phyloP scores from a whole-genome alignment of 2,888 invertebrate species.

The Malthinus flaveolus region DNA sequence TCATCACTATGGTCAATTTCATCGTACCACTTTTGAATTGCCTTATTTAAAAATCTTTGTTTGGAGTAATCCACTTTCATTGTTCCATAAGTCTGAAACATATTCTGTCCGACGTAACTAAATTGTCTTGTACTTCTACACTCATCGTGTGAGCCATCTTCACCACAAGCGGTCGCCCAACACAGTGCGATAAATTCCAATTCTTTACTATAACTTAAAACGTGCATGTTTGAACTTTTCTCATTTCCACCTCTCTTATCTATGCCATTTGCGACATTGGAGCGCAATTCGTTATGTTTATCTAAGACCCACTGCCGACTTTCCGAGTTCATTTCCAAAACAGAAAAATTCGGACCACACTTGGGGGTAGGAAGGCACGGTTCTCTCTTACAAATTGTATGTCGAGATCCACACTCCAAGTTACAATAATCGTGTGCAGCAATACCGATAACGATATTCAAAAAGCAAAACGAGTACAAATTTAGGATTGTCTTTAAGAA shows the following conservation, averaged over 20 bases:
- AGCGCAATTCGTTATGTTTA: background rate
- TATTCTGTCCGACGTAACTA: background rate
- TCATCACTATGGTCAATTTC: background rate
- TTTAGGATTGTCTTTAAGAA: too few species aligned
- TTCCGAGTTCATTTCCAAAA: background rate
- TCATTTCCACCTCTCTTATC: background rate
- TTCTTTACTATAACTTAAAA: conserved; percentile 45
- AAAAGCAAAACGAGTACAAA: too few species aligned
- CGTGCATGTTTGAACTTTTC: conserved; percentile 1
- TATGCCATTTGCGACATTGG: background rate
- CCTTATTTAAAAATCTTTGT: too few species aligned
- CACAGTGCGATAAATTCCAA: conserved; percentile 51
- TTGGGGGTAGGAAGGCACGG: background rate
- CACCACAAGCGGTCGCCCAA: conserved; percentile 50
- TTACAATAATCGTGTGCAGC: conserved; percentile 1
- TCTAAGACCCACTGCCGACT: background rate
- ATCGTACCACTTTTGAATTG: background rate
- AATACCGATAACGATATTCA: too few species aligned
- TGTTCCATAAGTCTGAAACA: background rate
- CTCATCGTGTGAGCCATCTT: conserved; percentile 40
- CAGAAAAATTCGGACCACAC: background rate
- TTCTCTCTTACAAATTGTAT: background rate
- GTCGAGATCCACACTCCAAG: background rate
- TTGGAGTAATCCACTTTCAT: background rate
- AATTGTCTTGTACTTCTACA: conserved; percentile 48